Evolutionary conservation across 2,797 vertebrate genomes (phyloP).

Genomic region (Psittacula echo): DNA sequence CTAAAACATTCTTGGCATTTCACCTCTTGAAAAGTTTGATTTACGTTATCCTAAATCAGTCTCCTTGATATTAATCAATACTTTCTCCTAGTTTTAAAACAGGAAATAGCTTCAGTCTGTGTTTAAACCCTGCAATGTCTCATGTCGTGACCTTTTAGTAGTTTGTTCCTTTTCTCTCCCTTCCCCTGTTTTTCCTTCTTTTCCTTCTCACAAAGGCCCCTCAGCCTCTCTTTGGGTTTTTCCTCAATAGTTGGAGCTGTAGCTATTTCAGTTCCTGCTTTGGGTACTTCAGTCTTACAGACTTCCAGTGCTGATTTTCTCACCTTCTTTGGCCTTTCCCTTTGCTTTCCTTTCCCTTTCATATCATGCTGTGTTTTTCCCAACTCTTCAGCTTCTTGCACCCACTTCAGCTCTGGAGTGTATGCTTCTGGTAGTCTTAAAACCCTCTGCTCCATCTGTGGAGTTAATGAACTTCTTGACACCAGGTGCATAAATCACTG

Average conservation of each 20-base stretch:
- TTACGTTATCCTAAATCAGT: conserved; percentile 36
- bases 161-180: conserved; percentile 9
- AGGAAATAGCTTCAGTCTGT: conserved; percentile 70
- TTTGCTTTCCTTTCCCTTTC: not conserved
- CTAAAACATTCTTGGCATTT: conserved; percentile 6
- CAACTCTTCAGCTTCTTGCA: not conserved
- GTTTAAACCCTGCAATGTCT: conserved; percentile 51
- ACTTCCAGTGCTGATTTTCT: not conserved
- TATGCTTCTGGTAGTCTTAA: not conserved
- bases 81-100: conserved; percentile 61
- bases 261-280: not conserved
- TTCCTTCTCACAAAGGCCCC: not conserved
- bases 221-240: not conserved
- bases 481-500: not conserved
- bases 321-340: not conserved
- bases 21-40: not conserved
- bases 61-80: conserved; percentile 61
- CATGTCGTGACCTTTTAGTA: conserved; percentile 37
- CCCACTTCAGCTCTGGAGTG: not conserved
- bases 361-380: not conserved
- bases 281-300: not conserved
- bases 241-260: not conserved
- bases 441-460: not conserved
- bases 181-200: not conserved
- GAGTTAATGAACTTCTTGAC: conserved; percentile 29